Percentiles rank a stretch among this genome's conserved stretches.
phyloP scores from a whole-genome alignment of 1,140 invertebrate species.

The Archegozetes longisetosus region DNA sequence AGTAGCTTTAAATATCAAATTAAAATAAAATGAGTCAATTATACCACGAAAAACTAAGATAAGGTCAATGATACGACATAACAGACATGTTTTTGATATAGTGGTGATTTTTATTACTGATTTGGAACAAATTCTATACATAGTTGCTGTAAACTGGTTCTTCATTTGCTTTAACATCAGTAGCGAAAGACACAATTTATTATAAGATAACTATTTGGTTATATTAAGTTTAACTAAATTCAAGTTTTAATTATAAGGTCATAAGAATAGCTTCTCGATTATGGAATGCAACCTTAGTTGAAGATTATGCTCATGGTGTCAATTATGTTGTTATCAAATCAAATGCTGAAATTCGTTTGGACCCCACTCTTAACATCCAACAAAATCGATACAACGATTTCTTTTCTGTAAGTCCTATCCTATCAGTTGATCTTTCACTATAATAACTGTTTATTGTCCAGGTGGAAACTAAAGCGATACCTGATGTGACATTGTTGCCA shows the following conservation, averaged over 20 bases:
- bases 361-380: constrained; percentile 47
- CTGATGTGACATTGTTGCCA: constrained; percentile 48
- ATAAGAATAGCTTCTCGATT: constrained; percentile 60
- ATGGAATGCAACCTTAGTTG: constrained; percentile 67
- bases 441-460: constrained; percentile 30
- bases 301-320: constrained; percentile 34
- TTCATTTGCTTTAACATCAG: too few species aligned
- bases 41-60: too few species aligned
- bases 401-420: constrained; percentile 16
- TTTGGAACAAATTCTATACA: too few species aligned
- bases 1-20: too few species aligned
- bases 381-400: constrained; percentile 49
- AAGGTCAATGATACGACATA: too few species aligned
- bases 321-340: constrained; percentile 64
- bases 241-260: constrained; percentile 20
- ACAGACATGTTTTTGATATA: too few species aligned
- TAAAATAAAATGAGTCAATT: too few species aligned
- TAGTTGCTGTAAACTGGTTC: too few species aligned
- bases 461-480: constrained; percentile 62
- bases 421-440: constrained; percentile 4
- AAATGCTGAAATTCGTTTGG: constrained; percentile 50
- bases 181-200: too few species aligned
- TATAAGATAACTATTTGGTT: background rate
- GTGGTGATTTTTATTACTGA: too few species aligned
- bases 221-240: background rate